phyloP scores from a whole-genome alignment of 1,140 invertebrate species.

The Bombus difficillimus region DNA sequence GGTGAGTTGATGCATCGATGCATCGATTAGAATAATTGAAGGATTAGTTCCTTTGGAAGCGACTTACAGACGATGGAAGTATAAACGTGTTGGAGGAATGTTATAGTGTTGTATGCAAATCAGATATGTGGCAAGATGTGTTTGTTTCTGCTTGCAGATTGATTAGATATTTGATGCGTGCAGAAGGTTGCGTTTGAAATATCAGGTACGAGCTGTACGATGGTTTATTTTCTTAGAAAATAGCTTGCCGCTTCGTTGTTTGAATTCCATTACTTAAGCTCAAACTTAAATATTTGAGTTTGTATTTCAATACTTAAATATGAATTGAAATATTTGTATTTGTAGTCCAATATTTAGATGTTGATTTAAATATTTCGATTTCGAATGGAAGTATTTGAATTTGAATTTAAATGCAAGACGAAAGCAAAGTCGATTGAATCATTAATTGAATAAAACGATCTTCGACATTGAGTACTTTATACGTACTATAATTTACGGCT shows the following conservation, averaged over 20 bases:
- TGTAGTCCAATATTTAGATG: no score
- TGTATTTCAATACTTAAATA: no score
- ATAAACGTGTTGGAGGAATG: not conserved
- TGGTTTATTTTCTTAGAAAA: not conserved
- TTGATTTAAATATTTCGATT: no score
- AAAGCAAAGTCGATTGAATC: no score
- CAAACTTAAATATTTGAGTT: no score
- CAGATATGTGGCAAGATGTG: not conserved
- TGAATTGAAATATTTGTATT: no score
- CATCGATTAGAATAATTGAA: slow-evolving; percentile 7
- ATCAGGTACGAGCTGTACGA: not conserved
- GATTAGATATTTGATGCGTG: not conserved
- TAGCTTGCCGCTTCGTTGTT: not conserved
- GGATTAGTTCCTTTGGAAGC: not conserved
- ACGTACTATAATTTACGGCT: not conserved
- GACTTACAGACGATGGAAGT: not conserved
- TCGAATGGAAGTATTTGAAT: not conserved
- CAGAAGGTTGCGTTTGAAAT: not conserved
- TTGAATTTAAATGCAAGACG: not conserved
- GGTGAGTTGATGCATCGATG: no score
- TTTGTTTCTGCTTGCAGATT: not conserved
- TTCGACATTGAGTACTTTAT: not conserved
- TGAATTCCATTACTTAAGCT: no score
- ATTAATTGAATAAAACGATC: no score
- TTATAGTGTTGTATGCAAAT: not conserved